phyloP scores from a whole-genome alignment of 2,113 vertebrate species.

The Campylomormyrus tamandua region DNA sequence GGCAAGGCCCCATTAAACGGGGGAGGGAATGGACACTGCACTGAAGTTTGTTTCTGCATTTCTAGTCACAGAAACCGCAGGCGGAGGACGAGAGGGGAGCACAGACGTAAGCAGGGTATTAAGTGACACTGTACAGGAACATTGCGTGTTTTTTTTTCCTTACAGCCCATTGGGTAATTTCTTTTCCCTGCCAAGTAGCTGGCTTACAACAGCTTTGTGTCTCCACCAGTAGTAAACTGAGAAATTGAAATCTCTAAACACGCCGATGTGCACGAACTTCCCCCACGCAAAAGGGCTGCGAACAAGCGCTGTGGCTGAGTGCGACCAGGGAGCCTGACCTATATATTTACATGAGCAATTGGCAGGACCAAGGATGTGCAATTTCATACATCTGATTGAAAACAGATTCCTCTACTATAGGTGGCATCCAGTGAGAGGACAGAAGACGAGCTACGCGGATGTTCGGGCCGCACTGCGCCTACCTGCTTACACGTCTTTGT shows the following conservation, averaged over 20 bases:
- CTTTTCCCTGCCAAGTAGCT: not conserved
- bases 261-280: not conserved
- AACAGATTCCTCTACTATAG: not conserved
- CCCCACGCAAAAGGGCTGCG: not conserved
- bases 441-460: not conserved
- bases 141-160: not conserved
- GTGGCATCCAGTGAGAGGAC: not conserved
- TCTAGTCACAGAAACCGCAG: conserved; percentile 33
- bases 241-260: not conserved
- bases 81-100: conserved; percentile 6
- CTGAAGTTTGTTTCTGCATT: conserved; percentile 45
- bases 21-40: conserved; percentile 28
- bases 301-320: not conserved
- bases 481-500: conserved; percentile 97
- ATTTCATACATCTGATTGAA: not conserved
- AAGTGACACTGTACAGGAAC: conserved; percentile 11
- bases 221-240: not conserved
- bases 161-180: conserved; percentile 4
- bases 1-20: conserved; percentile 40
- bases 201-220: conserved; percentile 4
- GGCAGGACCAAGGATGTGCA: not conserved
- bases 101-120: conserved; percentile 19
- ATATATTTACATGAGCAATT: not conserved
- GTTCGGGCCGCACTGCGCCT: not conserved
- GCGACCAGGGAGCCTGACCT: not conserved